Conservation (phyloP, 2,888 invertebrate species). For the Argynnis bischoffii region DNA sequence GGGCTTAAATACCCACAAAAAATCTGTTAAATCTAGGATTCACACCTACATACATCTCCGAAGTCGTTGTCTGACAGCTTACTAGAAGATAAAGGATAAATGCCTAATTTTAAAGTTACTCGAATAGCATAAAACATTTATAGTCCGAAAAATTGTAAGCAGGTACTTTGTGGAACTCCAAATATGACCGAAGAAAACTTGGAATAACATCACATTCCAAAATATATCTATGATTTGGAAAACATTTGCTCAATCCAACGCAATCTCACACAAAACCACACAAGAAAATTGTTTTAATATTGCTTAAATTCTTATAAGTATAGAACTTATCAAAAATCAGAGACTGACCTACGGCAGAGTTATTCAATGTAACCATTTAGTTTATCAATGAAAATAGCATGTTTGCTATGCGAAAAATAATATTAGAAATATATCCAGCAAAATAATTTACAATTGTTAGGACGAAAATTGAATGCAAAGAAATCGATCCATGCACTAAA, state of each 20-base stretch:
- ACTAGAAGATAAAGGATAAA: constrained; percentile 20
- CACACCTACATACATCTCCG: constrained; percentile 18
- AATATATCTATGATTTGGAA: constrained; percentile 3
- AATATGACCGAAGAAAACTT: constrained; percentile 2
- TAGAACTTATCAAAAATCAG: constrained; percentile 4
- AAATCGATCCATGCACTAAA: constrained; percentile 38
- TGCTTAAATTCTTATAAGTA: constrained; percentile 67
- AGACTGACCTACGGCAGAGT: neutral
- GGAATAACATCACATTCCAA: constrained; percentile 4
- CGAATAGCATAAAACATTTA: constrained; percentile 10
- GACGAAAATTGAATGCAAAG: constrained; percentile 42
- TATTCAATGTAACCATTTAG: no score
- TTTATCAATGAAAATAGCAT: no score
- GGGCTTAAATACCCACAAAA: constrained; percentile 21
- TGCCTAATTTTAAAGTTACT: constrained; percentile 14
- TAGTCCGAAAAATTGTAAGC: constrained; percentile 15
- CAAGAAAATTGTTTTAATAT: constrained; percentile 54
- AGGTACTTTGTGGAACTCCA: constrained; percentile 16
- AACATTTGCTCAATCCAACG: constrained; percentile 9
- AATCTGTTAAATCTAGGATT: constrained; percentile 16
- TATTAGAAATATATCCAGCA: constrained; percentile 15
- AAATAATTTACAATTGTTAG: constrained; percentile 31
- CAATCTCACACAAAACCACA: constrained; percentile 15
- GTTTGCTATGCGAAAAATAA: constrained; percentile 12
- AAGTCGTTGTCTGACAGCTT: constrained; percentile 35